Evolutionary conservation across 1,140 invertebrate species (phyloP).

Genomic region (Rhagoletis pomonella): DNA sequence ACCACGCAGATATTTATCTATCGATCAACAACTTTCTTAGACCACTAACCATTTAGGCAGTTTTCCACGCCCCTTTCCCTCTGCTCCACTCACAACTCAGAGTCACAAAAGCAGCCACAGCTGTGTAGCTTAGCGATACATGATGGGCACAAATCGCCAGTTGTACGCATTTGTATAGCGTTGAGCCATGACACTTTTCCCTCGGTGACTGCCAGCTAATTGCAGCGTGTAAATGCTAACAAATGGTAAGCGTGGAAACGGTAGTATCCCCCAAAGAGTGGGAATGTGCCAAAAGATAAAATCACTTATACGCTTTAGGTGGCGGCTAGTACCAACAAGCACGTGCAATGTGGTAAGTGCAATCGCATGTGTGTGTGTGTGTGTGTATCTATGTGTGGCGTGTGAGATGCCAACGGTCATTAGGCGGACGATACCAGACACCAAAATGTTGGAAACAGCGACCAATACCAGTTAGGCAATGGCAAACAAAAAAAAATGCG

Average conservation of each 20-base stretch:
- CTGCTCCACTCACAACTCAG: background rate
- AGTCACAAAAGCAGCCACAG: background rate
- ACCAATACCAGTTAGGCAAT: background rate
- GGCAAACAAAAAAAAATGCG: background rate
- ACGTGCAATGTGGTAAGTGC: background rate
- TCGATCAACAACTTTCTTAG: constrained; percentile 42
- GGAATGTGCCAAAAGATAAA: constrained; percentile 51
- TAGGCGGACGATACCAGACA: constrained; percentile 10
- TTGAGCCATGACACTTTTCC: constrained; percentile 49
- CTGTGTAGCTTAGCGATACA: background rate
- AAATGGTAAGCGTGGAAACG: constrained; percentile 48
- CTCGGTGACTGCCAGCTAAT: constrained; percentile 39
- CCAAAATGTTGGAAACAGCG: background rate
- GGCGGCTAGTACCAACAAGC: background rate
- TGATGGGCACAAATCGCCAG: constrained; percentile 11
- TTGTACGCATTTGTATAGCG: constrained; percentile 9
- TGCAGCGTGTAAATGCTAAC: constrained; percentile 50
- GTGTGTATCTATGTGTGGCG: constrained; percentile 13
- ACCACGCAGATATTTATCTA: background rate
- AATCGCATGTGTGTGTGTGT: background rate
- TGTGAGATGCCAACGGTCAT: constrained; percentile 46
- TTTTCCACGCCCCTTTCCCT: too few relatives aligned
- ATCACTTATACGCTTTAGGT: constrained; percentile 18
- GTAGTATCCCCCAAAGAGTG: constrained; percentile 50
- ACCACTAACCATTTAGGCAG: background rate